Evolutionary conservation across 2,888 invertebrate species (phyloP), one percentile per base, ranked within the genome.

Genomic region (Acanthosepion pharaonis): DNA sequence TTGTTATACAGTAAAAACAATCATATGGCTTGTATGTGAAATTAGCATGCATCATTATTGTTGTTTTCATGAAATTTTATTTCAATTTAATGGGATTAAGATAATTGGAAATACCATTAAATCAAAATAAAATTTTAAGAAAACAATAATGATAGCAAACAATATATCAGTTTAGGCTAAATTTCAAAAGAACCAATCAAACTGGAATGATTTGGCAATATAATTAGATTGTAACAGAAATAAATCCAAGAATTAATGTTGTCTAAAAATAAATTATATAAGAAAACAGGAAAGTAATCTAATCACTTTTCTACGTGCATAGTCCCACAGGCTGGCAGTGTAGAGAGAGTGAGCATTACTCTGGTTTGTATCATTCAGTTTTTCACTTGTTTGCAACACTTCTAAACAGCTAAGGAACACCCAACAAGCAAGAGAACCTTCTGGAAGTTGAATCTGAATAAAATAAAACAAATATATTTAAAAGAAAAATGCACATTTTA

Each of bases 361-460:
- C 93, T 97, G 97, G 15, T 96, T 96, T 4, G 96, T 95, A 93
- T 97, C 97, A 59, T 96, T 96, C 95, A 97, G 97, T 92, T 96
- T 95, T 95, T 97, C 97, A 96, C 99, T 99, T 2, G 98, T 98
- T 94, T 98, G 98, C 94, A 99, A 97, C 1, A 99, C 98, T 97
- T 99, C 99, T 95, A 99, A 98, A 95, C 99, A 98, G 95, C 99
- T 99, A 0, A 99, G 98, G 97, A 99, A 99, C 95, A 99, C 98
- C 99, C 99, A 99, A 97, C 99, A 99, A 64, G 98, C 98, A 3
- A 99, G 98, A 0, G 99, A 98, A 91, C 99, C 99, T 48, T 98
- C 98, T 55, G 98, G 98, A 94, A 98, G 98, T 94, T 98, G 98
- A 51, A 99, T 96, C 97, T 97, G 95, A 59, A 95, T 11, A 94